These are phyloP conservation scores for Pycnonotus jocosus DNA, from an alignment of 2,113 vertebrate genomes.

Conservation along the genomic window DNA sequence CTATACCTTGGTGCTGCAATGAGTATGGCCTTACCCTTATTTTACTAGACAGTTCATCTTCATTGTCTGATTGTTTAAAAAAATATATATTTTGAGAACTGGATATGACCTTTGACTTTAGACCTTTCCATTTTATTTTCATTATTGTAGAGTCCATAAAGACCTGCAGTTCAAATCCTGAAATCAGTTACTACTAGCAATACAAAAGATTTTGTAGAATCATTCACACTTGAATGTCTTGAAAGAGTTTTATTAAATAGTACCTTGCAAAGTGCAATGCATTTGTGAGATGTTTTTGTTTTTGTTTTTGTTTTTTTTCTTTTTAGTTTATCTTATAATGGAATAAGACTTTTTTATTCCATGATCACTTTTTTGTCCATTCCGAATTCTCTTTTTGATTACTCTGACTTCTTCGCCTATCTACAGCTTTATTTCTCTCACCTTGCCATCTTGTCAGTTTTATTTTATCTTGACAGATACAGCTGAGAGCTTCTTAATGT, in stretches of 20 bases:
- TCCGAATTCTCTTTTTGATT: neutral
- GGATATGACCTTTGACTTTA: neutral
- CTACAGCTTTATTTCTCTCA: neutral
- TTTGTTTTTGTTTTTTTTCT: too few species aligned
- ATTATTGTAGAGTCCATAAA: neutral
- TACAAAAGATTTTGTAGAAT: neutral
- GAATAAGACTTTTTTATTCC: neutral
- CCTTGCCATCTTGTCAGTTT: neutral
- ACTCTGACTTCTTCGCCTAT: neutral
- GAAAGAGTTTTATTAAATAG: neutral
- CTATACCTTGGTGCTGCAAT: neutral
- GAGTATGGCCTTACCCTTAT: neutral
- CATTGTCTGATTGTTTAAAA: neutral
- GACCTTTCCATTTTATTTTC: neutral
- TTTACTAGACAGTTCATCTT: neutral
- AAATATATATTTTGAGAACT: neutral
- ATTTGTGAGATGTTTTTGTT: too few species aligned
- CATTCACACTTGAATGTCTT: neutral
- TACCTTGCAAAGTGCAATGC: neutral
- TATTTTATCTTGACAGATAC: constrained; percentile 5
- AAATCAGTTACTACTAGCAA: neutral
- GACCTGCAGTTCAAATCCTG: neutral
- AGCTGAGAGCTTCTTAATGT: neutral
- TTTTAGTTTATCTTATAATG: neutral
- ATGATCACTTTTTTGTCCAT: neutral